phyloP scores from a whole-genome alignment of 2,888 invertebrate species.

The Rotaria magnacalcarata region DNA sequence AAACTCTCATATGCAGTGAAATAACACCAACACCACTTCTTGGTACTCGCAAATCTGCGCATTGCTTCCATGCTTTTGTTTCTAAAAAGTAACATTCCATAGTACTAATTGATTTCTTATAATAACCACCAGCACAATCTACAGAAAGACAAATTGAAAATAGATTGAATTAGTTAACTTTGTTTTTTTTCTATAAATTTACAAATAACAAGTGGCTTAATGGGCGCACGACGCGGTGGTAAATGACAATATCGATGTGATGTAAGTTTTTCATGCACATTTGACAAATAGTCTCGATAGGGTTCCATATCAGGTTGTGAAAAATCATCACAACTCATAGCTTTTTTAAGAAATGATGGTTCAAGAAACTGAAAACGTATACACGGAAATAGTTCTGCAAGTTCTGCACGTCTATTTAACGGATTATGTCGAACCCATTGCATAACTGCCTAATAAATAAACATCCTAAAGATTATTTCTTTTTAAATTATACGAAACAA shows the following conservation, averaged over 20 bases:
- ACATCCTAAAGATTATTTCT: constrained; percentile 58
- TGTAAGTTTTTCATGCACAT: constrained; percentile 81
- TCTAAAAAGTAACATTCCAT: constrained; percentile 82
- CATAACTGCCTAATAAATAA: constrained; percentile 70
- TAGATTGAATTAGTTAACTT: constrained; percentile 47
- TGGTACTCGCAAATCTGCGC: constrained; percentile 78
- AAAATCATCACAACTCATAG: constrained; percentile 78
- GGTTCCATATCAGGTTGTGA: constrained; percentile 75
- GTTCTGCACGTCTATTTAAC: constrained; percentile 74
- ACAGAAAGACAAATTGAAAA: constrained; percentile 71
- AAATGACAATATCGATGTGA: constrained; percentile 75
- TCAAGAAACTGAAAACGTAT: constrained; percentile 86
- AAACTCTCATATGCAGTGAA: constrained; percentile 68
- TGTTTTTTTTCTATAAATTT: not conserved
- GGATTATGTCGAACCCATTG: constrained; percentile 68
- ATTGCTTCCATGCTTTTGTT: constrained; percentile 75
- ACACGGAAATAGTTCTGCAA: constrained; percentile 79
- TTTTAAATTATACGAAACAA: no score
- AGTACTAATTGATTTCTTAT: constrained; percentile 76
- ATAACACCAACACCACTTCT: constrained; percentile 68
- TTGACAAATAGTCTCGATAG: constrained; percentile 79
- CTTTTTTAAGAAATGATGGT: constrained; percentile 80
- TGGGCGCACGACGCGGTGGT: constrained; percentile 74
- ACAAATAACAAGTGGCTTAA: constrained; percentile 53
- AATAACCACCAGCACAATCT: constrained; percentile 84